Evolutionary conservation across 1,140 invertebrate genomes (phyloP), one percentile per base, ranked within the genome.

Genomic region (Steinernema khuongi): DNA sequence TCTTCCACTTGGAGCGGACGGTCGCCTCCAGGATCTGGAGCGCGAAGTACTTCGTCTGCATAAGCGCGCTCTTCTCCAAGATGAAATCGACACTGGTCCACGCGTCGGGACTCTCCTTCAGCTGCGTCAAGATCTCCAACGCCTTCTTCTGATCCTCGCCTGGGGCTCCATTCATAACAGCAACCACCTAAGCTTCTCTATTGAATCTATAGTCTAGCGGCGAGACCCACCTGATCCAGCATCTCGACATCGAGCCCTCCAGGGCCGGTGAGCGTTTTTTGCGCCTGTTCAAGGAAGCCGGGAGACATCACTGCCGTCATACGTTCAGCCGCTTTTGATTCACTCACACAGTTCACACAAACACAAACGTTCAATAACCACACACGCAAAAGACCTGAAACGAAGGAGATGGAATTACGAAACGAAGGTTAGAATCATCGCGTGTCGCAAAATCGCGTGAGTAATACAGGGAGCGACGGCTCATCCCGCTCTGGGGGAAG

Each of bases 21-120:
- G 98, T 93, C 89, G 96, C 94, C 88, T 99, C 97, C 79, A 99
- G 88, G 85, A 99, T 99, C 90, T 99, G 97, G 80, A 99, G 88
- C 28, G 96, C 97, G 89, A 96, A 99, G 87, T 97, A 99, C 89
- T 99, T 99, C 69, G 96, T 99, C 89, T 99, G 93, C 88, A 97
- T 94, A 86, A 97, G 96, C 85, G 85, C 88, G 18, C 90, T 91
- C 88, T 91, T 99, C 88, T 99, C 96, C 83, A 99, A 88, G 86
- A 99, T 99, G 67, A 94, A 95, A 88, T 99, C 96, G 72, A 99
- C 97, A 79, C 95, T 88, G 67, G 94, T 98, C 96, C 96, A 99
- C 29, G 96, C 94, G 90, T 98, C 94, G 33, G 95, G 94, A 88
- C 98, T 94, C 88, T 98, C 95, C 66, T 79, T 79, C 41, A 79